Evolutionary conservation across 92 coral and sea anemone genomes (phyloP), one percentile per base, ranked within the genome.

Genomic region (Phenganax stokvisi): DNA sequence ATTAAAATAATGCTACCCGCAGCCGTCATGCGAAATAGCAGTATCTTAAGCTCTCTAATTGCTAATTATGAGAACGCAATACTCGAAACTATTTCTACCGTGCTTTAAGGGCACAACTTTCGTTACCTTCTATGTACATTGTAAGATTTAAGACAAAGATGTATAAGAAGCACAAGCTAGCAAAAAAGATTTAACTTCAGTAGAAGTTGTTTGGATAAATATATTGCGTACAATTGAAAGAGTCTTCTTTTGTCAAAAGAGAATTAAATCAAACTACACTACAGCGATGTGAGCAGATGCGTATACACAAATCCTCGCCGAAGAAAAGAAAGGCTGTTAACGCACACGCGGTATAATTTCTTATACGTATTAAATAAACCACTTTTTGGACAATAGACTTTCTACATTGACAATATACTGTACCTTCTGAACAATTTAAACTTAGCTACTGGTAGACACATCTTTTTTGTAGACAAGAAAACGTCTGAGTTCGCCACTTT

Each of bases 351-450:
- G 2, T 58, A 3, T 4, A 17, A 61, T 15, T 17, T 28, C 25
- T 61, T 61, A n/a, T 17, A 12, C 25, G 25, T 61, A 61, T 8
- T 6, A 17, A 17, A 61, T 52, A 9, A 10, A 65, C 15, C 65
- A 65, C 10, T 17, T 4, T 65, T 65, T 11, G 2, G 10, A 44
- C 71, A 28, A 65, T 9, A 65, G 15, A 11, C n/a, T 11, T 65
- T 10, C 27, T 11, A 28, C 11, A 65, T 9, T 17, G 10, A 65
- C 3, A 9, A 9, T 65, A 69, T 17, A 29, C 54, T 12, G 1
- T 57, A 76, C 81, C 81, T 76, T 60, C 57, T 76, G 44, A 76
- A 76, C 53, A 61, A 47, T 52, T 76, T 76, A 44, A 76, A 58
- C 61, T 27, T 76, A 12, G 69, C 70, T 51, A 76, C 44, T 57